These are phyloP conservation scores for Steatornis caripensis DNA, from an alignment of 2,113 vertebrate species.

Conservation along the genomic window DNA sequence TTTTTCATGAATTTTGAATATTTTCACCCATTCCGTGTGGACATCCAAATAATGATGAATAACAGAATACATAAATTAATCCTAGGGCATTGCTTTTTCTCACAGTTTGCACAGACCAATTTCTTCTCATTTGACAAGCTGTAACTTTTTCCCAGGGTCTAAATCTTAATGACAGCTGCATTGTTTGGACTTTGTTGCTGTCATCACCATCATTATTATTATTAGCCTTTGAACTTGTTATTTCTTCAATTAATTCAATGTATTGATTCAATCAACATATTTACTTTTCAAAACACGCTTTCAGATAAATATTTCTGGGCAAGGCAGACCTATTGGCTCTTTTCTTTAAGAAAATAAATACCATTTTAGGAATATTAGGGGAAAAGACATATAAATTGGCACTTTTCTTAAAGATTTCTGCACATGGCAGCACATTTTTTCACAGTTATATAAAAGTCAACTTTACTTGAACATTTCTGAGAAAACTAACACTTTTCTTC, in stretches of 20 bases:
- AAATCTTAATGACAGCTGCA: not conserved
- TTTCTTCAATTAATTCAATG: not conserved
- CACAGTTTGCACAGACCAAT: not conserved
- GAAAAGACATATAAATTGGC: constrained; percentile 53
- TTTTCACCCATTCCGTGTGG: not conserved
- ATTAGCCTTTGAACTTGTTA: not conserved
- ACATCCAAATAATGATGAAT: not conserved
- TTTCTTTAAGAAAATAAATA: constrained; percentile 61
- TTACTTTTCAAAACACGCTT: constrained; percentile 14
- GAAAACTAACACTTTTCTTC: constrained; percentile 63
- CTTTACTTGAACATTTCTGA: constrained; percentile 62
- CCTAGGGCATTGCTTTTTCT: not conserved
- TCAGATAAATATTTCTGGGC: constrained; percentile 47
- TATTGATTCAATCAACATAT: constrained; percentile 47
- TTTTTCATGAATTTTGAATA: not conserved
- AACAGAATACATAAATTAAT: not conserved
- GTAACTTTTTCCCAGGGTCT: not conserved
- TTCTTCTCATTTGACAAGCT: not conserved
- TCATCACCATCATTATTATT: not conserved
- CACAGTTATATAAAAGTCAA: constrained; percentile 58
- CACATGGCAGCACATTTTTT: constrained; percentile 67
- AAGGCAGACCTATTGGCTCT: constrained; percentile 33
- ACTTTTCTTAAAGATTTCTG: constrained; percentile 57
- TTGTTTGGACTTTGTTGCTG: not conserved
- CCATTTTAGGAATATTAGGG: constrained; percentile 55